Percentiles rank a stretch among this genome's conserved stretches.
Conservation (phyloP, 2,113 vertebrate species). For the Scytalopus superciliaris region DNA sequence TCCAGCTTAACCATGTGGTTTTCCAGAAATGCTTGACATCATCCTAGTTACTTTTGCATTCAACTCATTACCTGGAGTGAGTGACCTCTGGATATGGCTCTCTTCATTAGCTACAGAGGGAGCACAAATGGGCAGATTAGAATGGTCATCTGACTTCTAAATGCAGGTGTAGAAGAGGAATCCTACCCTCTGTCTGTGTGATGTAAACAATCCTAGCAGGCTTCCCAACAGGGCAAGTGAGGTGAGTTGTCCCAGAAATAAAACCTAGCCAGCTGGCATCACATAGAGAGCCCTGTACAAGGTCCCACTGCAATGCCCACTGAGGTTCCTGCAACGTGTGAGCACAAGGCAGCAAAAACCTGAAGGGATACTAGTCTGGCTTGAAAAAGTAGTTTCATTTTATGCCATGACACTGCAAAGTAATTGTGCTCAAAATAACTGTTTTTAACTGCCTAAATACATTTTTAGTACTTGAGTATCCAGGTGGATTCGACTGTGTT, state of each 20-base stretch:
- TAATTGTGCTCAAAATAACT: constrained; percentile 11
- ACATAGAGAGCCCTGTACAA: not conserved
- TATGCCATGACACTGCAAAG: not conserved
- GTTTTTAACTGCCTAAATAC: constrained; percentile 32
- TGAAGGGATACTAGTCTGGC: not conserved
- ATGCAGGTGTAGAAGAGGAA: not conserved
- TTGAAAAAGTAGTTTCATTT: constrained; percentile 2
- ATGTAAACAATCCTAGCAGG: not conserved
- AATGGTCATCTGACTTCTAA: not conserved
- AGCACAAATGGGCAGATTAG: not conserved
- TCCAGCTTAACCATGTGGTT: not conserved
- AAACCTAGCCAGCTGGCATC: not conserved
- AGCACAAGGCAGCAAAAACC: not conserved
- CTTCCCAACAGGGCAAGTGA: not conserved
- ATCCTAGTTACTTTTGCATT: not conserved
- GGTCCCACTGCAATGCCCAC: not conserved
- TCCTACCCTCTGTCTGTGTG: not conserved
- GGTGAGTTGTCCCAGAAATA: not conserved
- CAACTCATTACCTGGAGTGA: not conserved
- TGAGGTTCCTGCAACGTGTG: not conserved
- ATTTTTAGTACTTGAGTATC: constrained; percentile 19
- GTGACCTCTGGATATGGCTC: not conserved
- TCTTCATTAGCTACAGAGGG: not conserved
- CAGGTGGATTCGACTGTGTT: constrained; percentile 16
- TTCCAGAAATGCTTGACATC: not conserved